Conservation (phyloP, 2,888 invertebrate genomes). For the Bhutanitis thaidina region DNA sequence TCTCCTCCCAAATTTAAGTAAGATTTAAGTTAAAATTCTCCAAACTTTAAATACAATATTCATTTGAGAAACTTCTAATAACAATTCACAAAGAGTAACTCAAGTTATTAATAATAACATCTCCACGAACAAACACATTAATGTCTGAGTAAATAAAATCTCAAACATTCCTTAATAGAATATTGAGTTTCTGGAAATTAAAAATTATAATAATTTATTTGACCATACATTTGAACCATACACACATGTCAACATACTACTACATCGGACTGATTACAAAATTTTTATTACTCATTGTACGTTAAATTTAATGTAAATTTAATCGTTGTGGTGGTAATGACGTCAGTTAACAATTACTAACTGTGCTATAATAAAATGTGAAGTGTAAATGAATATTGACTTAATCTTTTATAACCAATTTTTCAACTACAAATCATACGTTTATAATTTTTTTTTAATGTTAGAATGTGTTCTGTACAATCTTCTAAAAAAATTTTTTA, state of each 20-base stretch:
- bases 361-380: too few relatives aligned
- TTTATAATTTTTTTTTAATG: too few relatives aligned
- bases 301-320: not conserved
- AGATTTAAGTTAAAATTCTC: too few relatives aligned
- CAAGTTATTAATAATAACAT: not conserved
- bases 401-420: too few relatives aligned
- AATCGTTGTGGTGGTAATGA: not conserved
- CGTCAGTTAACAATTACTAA: too few relatives aligned
- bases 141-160: not conserved
- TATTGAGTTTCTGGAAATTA: not conserved
- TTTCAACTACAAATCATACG: too few relatives aligned
- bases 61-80: too few relatives aligned
- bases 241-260: slow-evolving; percentile 3
- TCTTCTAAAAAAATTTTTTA: too few relatives aligned
- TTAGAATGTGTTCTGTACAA: too few relatives aligned
- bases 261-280: not conserved
- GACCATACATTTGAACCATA: slow-evolving; percentile 6
- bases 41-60: too few relatives aligned
- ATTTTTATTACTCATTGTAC: slow-evolving; percentile 2
- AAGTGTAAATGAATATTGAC: too few relatives aligned
- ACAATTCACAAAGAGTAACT: not conserved
- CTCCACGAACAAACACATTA: not conserved
- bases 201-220: not conserved
- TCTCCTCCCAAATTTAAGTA: too few relatives aligned
- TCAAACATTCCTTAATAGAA: not conserved